Evolutionary conservation across 2,888 invertebrate species (phyloP).

Genomic region (Acanthosepion esculentum): DNA sequence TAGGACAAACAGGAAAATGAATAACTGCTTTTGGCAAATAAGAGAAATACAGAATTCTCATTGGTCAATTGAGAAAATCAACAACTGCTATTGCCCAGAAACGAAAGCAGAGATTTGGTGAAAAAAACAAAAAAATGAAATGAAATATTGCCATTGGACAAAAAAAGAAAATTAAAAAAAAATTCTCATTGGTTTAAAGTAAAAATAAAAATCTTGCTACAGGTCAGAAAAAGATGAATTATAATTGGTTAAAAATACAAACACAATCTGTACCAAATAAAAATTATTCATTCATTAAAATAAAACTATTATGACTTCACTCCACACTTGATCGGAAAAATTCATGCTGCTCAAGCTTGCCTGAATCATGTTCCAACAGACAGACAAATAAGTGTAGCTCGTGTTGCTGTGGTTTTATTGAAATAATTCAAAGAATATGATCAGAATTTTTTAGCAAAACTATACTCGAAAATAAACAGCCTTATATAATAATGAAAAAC

Average conservation of each 20-base stretch:
- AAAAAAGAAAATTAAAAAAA: background rate
- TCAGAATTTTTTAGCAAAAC: background rate
- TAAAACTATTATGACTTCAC: background rate
- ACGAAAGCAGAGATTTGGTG: background rate
- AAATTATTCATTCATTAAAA: background rate
- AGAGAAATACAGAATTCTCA: background rate
- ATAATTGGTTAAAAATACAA: background rate
- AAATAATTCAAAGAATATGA: background rate
- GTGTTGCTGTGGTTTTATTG: background rate
- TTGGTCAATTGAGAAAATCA: background rate
- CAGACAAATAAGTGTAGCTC: background rate
- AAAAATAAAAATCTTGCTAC: background rate
- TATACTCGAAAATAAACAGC: no score
- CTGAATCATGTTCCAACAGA: background rate
- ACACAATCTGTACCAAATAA: background rate
- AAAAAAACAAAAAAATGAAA: background rate
- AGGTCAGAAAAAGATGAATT: background rate
- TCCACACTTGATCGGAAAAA: background rate
- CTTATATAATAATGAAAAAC: no score
- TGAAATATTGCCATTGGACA: background rate
- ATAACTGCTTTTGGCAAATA: conserved; percentile 22
- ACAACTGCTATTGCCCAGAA: background rate
- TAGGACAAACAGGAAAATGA: background rate
- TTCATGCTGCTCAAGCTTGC: background rate
- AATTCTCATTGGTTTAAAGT: background rate